These are phyloP conservation scores for Dermatemys mawii DNA, from an alignment of 2,113 vertebrate genomes.

Conservation along the genomic window DNA sequence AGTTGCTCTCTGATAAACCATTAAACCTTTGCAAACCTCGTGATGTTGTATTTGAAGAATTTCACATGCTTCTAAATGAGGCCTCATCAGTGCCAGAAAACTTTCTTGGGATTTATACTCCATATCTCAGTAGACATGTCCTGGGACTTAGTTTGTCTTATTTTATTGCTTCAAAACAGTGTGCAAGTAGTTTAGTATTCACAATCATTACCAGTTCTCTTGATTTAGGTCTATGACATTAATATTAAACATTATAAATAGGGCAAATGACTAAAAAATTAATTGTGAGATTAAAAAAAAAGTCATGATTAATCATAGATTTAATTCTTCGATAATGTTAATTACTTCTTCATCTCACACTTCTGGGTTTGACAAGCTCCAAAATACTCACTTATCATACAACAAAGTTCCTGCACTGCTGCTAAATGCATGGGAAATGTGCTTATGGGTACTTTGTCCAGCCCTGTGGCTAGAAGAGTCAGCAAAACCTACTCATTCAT, in stretches of 20 bases:
- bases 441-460: constrained; percentile 58
- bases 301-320: background rate
- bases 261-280: too few species aligned
- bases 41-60: constrained; percentile 7
- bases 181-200: constrained; percentile 26
- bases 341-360: background rate
- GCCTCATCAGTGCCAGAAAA: constrained; percentile 18
- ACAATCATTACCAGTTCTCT: constrained; percentile 14
- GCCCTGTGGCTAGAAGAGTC: constrained; percentile 34
- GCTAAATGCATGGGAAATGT: constrained; percentile 57
- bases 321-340: constrained; percentile 3
- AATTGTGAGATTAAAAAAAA: too few species aligned
- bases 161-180: constrained; percentile 36
- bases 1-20: background rate
- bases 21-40: background rate
- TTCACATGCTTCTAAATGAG: constrained; percentile 29
- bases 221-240: constrained; percentile 49
- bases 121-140: background rate
- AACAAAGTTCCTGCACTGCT: constrained; percentile 41
- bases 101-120: background rate
- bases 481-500: constrained; percentile 67
- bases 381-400: constrained; percentile 4
- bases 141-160: constrained; percentile 13
- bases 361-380: constrained; percentile 2
- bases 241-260: constrained; percentile 19